phyloP scores from a whole-genome alignment of 2,113 vertebrate species.

The Phylloscopus trochiloides region DNA sequence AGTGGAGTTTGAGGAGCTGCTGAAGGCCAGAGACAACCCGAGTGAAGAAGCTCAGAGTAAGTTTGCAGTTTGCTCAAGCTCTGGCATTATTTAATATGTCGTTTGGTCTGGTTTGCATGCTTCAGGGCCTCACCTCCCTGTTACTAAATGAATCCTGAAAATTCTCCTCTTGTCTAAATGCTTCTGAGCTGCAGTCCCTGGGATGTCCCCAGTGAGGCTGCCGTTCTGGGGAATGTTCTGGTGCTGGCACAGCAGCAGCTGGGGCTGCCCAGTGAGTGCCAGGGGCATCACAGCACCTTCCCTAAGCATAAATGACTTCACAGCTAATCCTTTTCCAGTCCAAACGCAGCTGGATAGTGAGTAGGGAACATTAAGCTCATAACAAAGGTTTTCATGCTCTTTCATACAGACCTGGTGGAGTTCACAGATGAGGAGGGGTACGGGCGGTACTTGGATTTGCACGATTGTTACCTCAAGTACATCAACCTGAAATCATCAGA shows the following conservation, averaged over 20 bases:
- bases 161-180: not conserved
- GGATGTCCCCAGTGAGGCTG: not conserved
- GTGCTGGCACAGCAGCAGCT: not conserved
- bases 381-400: not conserved
- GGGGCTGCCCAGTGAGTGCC: not conserved
- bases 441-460: slow-evolving; percentile 92
- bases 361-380: not conserved
- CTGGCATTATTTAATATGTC: not conserved
- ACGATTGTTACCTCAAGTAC: slow-evolving; percentile 96
- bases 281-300: not conserved
- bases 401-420: slow-evolving; percentile 87
- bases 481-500: slow-evolving; percentile 95
- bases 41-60: slow-evolving; percentile 96
- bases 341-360: not conserved
- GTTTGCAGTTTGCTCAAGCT: not conserved
- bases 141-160: not conserved
- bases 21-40: slow-evolving; percentile 93
- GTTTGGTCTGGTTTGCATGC: not conserved
- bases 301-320: not conserved
- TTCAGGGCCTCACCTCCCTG: not conserved
- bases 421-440: slow-evolving; percentile 98
- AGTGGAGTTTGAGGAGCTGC: slow-evolving; percentile 94
- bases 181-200: not conserved
- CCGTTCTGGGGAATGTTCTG: not conserved
- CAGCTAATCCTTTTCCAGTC: not conserved